phyloP scores from a whole-genome alignment of 2,797 vertebrate species.

The Jordanella pulchra region DNA sequence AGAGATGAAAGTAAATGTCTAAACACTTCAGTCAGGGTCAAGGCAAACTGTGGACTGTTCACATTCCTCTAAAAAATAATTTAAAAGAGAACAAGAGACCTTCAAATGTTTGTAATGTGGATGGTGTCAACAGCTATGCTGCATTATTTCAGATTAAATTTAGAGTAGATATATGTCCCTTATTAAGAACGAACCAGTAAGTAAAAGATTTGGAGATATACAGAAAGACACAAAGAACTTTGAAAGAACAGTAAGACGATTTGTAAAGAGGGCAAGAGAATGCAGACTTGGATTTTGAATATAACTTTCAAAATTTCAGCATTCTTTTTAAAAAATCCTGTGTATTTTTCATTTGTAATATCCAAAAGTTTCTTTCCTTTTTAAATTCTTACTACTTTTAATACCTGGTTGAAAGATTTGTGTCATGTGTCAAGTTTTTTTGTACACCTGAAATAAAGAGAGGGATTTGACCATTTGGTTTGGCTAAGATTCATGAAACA shows the following conservation, averaged over 20 bases:
- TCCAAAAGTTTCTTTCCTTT: neutral
- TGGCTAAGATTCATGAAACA: neutral
- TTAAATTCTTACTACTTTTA: neutral
- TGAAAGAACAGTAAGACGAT: neutral
- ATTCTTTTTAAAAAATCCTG: neutral
- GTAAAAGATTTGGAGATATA: neutral
- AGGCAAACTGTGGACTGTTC: constrained; percentile 43
- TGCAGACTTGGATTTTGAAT: neutral
- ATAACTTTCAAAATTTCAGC: neutral
- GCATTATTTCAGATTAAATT: constrained; percentile 19
- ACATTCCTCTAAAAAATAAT: constrained; percentile 52
- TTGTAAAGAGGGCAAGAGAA: neutral
- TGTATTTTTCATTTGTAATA: neutral
- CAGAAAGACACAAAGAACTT: neutral
- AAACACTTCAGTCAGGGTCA: constrained; percentile 47
- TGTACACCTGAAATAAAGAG: neutral
- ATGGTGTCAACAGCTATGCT: constrained; percentile 13
- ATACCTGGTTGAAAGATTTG: neutral
- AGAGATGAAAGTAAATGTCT: constrained; percentile 69
- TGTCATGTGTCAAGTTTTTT: neutral
- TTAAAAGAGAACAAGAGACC: constrained; percentile 47
- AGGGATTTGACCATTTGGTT: neutral
- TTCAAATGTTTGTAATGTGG: constrained; percentile 31
- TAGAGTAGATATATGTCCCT: constrained; percentile 9
- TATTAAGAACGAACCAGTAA: constrained; percentile 8